Conservation (phyloP, 2,888 invertebrate genomes). For the Auanema sp. region DNA sequence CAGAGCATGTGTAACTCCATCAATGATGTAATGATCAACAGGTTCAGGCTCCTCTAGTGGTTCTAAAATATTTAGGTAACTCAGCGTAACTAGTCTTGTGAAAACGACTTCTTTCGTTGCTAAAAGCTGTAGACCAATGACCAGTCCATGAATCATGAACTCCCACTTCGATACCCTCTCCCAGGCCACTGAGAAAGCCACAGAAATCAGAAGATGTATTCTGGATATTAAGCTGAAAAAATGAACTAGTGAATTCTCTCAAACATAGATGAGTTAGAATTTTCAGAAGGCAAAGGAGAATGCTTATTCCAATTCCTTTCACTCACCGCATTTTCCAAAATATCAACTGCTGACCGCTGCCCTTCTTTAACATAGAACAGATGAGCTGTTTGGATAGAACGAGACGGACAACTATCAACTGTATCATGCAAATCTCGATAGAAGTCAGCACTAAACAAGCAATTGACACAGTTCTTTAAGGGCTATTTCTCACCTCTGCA, state of each 20-base stretch:
- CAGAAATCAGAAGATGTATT: constrained; percentile 70
- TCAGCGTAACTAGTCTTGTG: background rate
- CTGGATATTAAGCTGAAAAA: constrained; percentile 65
- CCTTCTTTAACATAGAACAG: constrained; percentile 89
- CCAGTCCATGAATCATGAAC: constrained; percentile 94
- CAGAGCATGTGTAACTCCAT: constrained; percentile 55
- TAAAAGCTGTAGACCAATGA: constrained; percentile 77
- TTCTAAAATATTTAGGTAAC: constrained; percentile 24
- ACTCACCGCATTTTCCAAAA: constrained; percentile 78
- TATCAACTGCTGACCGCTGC: constrained; percentile 78
- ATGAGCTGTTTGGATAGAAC: constrained; percentile 88
- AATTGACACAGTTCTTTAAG: background rate
- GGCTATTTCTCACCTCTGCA: constrained; percentile 55
- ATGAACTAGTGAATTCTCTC: background rate
- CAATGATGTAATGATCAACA: constrained; percentile 54
- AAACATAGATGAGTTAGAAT: background rate
- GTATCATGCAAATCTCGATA: constrained; percentile 78
- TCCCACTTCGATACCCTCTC: constrained; percentile 82
- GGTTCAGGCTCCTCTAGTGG: constrained; percentile 34
- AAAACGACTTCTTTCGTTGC: constrained; percentile 43
- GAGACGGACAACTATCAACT: constrained; percentile 72
- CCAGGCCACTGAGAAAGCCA: constrained; percentile 75
- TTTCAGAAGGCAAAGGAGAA: no score
- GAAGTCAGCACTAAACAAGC: constrained; percentile 71
- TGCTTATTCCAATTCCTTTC: background rate